Evolutionary conservation across 2,797 vertebrate genomes (phyloP), one percentile per base, ranked within the genome.

Genomic region (Enteromius argenteus): DNA sequence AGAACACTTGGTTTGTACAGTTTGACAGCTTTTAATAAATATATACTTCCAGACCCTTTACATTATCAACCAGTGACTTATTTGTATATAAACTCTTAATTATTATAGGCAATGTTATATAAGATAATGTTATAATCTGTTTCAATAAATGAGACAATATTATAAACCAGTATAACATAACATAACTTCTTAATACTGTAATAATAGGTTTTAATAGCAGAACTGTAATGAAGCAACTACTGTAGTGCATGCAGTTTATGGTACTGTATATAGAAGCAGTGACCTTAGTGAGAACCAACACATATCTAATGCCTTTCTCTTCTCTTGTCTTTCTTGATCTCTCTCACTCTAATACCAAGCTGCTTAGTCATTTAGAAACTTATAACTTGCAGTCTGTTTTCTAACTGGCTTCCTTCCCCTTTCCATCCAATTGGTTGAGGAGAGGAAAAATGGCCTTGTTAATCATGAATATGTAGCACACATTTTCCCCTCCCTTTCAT

Each of bases 391-490:
- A 42, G 62, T n/a, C 17, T 67, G 44, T 53, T 56, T 64, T n/a
- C 30, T 53, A 35, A 51, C 21, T 68, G 49, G 21, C 10, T 37
- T 79, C 44, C 62, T 23, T 64, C 30, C 62, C 27, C 15, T 64
- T 39, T 2, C 32, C 14, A 51, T 66, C 5, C 71, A 82, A 30
- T 75, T 82, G 80, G 58, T 37, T 66, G 58, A 66, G 80, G 21
- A 64, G 44, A 10, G 2, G 58, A 64, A 23, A 83, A 83, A 76
- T 68, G 46, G 46, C 60, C 46, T 76, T 83, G 72, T 76, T 56
- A 83, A 76, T 67, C 72, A 83, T 76, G 62, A 75, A 76, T 83
- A 68, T 53, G 62, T n/a, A 83, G 56, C 35, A 53, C 72, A 30
- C 49, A 62, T 76, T 83, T 76, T 35, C 15, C 58, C 62, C 46